Evolutionary conservation across 2,797 vertebrate species (phyloP).

Genomic region (Urophycis tenuis): DNA sequence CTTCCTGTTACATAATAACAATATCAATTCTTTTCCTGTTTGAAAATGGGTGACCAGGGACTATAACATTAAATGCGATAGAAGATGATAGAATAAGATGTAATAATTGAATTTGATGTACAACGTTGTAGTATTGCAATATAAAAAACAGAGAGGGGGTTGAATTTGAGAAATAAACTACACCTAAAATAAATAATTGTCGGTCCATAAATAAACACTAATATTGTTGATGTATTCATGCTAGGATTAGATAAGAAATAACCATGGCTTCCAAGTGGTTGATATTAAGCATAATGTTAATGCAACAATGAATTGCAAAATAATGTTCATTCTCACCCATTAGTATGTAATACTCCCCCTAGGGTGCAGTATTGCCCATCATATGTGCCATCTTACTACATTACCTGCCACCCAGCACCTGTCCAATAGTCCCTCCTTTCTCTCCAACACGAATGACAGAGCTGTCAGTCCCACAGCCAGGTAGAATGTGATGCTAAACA

Average conservation of each 20-base stretch:
- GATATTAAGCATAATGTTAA: not conserved
- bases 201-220: too few species aligned
- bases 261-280: not conserved
- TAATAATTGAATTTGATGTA: too few species aligned
- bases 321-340: not conserved
- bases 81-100: too few species aligned
- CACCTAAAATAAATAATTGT: too few species aligned
- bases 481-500: conserved; percentile 74
- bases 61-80: too few species aligned
- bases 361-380: not conserved
- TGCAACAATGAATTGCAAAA: not conserved
- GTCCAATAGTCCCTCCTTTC: conserved; percentile 74
- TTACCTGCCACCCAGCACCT: conserved; percentile 75
- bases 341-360: not conserved
- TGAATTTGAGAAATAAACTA: too few species aligned
- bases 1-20: too few species aligned
- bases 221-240: too few species aligned
- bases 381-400: not conserved
- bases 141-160: too few species aligned
- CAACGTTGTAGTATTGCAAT: too few species aligned
- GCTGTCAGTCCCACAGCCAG: conserved; percentile 76
- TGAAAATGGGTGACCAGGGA: too few species aligned
- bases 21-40: too few species aligned
- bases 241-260: not conserved
- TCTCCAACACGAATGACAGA: conserved; percentile 75